A percentile compares a stretch with the other conserved stretches of the same genome.
phyloP scores from a whole-genome alignment of 2,888 invertebrate species.

The Dinocampus coccinellae region DNA sequence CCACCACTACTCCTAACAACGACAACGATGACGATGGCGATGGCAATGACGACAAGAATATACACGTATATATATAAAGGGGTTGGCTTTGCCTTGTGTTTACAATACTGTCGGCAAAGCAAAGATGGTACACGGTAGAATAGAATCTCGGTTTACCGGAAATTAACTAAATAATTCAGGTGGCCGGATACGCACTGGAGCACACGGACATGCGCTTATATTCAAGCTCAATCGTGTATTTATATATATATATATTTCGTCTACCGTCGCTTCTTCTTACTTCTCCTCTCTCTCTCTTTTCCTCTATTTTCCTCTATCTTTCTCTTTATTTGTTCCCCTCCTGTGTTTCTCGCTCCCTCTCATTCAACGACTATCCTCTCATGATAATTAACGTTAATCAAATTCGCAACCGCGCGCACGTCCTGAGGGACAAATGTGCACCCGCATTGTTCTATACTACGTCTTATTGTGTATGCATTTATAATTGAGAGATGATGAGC shows the following conservation, averaged over 20 bases:
- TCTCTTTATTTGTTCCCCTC: no score
- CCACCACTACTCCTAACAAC: no score
- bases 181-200: constrained; percentile 25
- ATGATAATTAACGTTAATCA: constrained; percentile 37
- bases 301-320: neutral
- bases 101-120: constrained; percentile 14
- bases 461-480: neutral
- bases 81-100: constrained; percentile 17
- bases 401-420: constrained; percentile 26
- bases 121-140: neutral
- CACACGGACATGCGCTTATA: neutral
- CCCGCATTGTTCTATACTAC: constrained; percentile 8
- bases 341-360: no score
- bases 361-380: neutral
- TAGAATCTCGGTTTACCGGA: constrained; percentile 42
- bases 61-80: neutral
- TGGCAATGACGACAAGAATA: constrained; percentile 10
- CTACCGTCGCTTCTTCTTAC: no score
- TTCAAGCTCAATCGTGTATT: neutral
- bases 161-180: constrained; percentile 64
- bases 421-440: neutral
- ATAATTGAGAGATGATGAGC: neutral
- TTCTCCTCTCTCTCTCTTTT: neutral
- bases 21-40: no score
- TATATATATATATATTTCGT: no score